Conservation (phyloP, 2,113 vertebrate species). For the Pterocles burchelli region DNA sequence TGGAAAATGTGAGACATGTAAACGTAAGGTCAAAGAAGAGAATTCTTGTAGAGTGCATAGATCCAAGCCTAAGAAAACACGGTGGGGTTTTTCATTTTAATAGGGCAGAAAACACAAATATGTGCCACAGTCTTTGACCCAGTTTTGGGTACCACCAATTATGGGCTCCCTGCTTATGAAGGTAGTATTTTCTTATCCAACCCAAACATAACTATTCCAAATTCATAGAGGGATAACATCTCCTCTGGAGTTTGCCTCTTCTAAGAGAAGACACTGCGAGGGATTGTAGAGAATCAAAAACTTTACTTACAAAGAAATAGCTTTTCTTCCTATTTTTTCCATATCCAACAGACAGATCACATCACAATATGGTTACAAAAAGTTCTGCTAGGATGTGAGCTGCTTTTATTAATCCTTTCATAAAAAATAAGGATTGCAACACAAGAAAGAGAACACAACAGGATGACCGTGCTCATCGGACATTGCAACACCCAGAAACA, state of each 20-base stretch:
- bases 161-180: neutral
- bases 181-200: neutral
- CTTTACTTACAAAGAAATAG: neutral
- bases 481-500: neutral
- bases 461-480: neutral
- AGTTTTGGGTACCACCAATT: neutral
- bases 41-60: conserved; percentile 1
- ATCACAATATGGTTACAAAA: accelerated
- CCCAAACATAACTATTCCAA: neutral
- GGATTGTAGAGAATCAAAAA: neutral
- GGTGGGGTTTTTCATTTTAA: neutral
- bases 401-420: neutral
- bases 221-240: neutral
- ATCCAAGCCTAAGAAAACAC: conserved; percentile 14
- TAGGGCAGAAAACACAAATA: conserved; percentile 6
- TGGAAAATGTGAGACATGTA: conserved; percentile 41
- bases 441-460: neutral
- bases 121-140: neutral
- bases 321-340: neutral
- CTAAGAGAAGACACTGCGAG: neutral
- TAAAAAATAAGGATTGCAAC: neutral
- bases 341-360: neutral
- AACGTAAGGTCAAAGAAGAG: conserved; percentile 7
- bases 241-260: neutral
- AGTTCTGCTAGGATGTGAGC: neutral